phyloP scores from a whole-genome alignment of 2,113 vertebrate genomes.

The Periophthalmodon schlosseri region DNA sequence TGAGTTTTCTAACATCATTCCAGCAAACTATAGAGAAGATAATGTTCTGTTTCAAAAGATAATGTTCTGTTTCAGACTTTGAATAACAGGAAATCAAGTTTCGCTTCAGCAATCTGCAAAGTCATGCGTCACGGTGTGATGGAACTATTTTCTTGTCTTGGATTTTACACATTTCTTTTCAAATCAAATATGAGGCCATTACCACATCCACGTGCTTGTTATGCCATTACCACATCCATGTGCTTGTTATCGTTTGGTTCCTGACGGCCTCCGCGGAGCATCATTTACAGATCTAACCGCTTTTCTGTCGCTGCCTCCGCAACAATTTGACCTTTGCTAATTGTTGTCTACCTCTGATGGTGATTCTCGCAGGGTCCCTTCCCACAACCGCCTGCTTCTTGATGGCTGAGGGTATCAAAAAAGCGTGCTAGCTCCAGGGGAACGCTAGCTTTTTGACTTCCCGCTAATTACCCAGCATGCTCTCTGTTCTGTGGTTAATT shows the following conservation, averaged over 20 bases:
- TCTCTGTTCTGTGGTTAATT: constrained; percentile 78
- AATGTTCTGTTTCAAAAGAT: not conserved
- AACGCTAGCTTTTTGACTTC: constrained; percentile 70
- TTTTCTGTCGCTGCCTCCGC: constrained; percentile 42
- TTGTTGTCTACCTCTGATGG: constrained; percentile 64
- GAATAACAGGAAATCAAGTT: constrained; percentile 1
- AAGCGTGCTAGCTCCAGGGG: constrained; percentile 59
- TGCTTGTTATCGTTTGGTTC: constrained; percentile 39
- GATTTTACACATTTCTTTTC: constrained; percentile 25
- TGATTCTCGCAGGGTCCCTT: constrained; percentile 48
- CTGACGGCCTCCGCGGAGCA: constrained; percentile 32
- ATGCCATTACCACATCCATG: constrained; percentile 36
- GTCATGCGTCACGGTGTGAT: not conserved
- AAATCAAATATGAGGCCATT: constrained; percentile 42
- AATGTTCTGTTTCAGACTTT: constrained; percentile 2
- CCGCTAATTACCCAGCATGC: constrained; percentile 78
- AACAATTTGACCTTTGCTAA: constrained; percentile 52
- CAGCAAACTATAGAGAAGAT: not conserved
- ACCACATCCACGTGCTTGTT: constrained; percentile 35
- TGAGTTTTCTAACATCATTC: not conserved
- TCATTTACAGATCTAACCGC: constrained; percentile 54
- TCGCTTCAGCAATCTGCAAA: not conserved
- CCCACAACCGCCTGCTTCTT: constrained; percentile 55
- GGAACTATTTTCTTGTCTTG: constrained; percentile 14
- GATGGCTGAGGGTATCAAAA: constrained; percentile 43